Percentiles rank a stretch among this genome's conserved stretches.
Evolutionary conservation across 2,888 invertebrate genomes (phyloP).

Genomic region (Drosophila falleni): DNA sequence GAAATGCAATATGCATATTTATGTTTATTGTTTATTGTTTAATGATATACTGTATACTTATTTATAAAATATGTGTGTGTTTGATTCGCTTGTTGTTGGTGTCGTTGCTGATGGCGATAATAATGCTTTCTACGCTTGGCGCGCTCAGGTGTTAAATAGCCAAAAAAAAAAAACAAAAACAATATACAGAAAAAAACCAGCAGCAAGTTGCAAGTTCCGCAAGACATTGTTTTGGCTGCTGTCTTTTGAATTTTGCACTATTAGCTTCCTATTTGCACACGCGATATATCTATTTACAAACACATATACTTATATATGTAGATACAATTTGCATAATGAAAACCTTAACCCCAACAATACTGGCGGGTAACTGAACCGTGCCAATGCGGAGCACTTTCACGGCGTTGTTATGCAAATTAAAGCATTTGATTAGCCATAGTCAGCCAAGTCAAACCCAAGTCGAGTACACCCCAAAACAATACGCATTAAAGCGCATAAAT

Average conservation of each 20-base stretch:
- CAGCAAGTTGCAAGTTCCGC: conserved; percentile 66
- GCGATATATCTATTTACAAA: conserved; percentile 26
- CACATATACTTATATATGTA: conserved; percentile 9
- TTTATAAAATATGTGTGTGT: conserved; percentile 22
- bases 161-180: conserved; percentile 16
- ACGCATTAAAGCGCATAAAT: conserved; percentile 50
- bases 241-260: conserved; percentile 59
- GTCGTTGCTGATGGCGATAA: conserved; percentile 35
- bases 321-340: conserved; percentile 75
- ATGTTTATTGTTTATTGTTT: conserved; percentile 21
- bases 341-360: conserved; percentile 73
- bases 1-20: conserved; percentile 58
- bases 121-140: conserved; percentile 37
- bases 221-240: conserved; percentile 63
- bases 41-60: conserved; percentile 26
- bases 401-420: conserved; percentile 76
- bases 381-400: conserved; percentile 61
- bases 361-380: conserved; percentile 70
- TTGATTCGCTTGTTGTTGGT: conserved; percentile 16
- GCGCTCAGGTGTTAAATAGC: conserved; percentile 77
- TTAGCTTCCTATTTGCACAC: conserved; percentile 73
- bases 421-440: conserved; percentile 66
- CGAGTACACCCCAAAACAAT: conserved; percentile 40
- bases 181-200: conserved; percentile 4
- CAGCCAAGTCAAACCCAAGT: conserved; percentile 17